Conservation (phyloP, 2,888 invertebrate genomes). For the Sphaerophoria rueppellii region DNA sequence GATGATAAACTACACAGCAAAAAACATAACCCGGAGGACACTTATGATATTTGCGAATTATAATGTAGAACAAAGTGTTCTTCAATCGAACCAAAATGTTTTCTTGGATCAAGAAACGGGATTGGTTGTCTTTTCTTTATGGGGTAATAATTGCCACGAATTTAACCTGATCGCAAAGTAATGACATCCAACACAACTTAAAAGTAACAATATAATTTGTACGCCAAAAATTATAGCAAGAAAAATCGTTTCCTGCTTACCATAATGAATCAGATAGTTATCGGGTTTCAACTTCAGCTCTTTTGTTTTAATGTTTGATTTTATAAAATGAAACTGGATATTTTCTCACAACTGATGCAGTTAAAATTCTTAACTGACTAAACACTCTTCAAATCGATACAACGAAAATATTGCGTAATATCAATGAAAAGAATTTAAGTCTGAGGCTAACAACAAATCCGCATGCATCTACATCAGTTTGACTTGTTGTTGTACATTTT, state of each 20-base stretch:
- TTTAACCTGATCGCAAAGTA: too few species aligned
- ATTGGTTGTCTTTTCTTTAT: too few species aligned
- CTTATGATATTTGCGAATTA: slow-evolving; percentile 82
- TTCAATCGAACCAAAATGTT: slow-evolving; percentile 15
- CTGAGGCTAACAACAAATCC: slow-evolving; percentile 4
- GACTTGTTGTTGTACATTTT: slow-evolving; percentile 37
- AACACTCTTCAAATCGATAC: too few species aligned
- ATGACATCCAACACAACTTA: too few species aligned
- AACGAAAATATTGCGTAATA: not conserved
- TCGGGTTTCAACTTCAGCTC: slow-evolving; percentile 41
- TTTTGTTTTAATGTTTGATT: slow-evolving; percentile 30
- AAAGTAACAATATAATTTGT: slow-evolving; percentile 21
- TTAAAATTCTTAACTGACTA: too few species aligned
- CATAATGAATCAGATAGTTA: slow-evolving; percentile 25
- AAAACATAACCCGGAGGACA: slow-evolving; percentile 81
- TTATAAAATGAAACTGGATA: not conserved
- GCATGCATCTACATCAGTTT: slow-evolving; percentile 35
- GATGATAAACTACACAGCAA: slow-evolving; percentile 80
- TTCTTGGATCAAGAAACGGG: slow-evolving; percentile 58
- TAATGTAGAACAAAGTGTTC: slow-evolving; percentile 75
- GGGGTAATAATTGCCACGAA: too few species aligned
- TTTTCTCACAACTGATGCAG: too few species aligned
- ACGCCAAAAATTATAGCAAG: slow-evolving; percentile 3
- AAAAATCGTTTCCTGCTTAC: slow-evolving; percentile 4
- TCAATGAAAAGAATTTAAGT: slow-evolving; percentile 5